Evolutionary conservation across 2,888 invertebrate genomes (phyloP), one percentile per base, ranked within the genome.

Genomic region (Onchidella celtica): DNA sequence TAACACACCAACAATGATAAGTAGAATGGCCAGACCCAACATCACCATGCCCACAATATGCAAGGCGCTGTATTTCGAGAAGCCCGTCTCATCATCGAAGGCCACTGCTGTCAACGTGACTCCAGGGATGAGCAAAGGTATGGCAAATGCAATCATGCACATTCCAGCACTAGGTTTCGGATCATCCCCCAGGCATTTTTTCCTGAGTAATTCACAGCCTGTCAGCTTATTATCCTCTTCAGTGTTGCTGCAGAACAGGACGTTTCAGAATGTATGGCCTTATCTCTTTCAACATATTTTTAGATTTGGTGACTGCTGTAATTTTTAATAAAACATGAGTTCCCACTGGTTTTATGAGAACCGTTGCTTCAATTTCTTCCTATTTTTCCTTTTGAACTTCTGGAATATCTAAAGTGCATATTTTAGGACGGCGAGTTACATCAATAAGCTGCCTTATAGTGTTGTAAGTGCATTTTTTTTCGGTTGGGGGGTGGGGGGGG

Each of bases 81-180:
- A 85, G 0, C 85, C 85, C 1, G 84, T 83, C 63, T 85, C 84
- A 59, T 87, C 86, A 29, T 82, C 75, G 61, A 87, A 86, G 21
- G 84, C 87, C 27, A 88, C 88, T 14, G 86, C 76, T 4, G 88
- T 87, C 9, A 88, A 79, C 14, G 87, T 87, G 36, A 87, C 32
- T 1, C 88, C 88, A 1, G 88, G 88, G 9, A 88, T 74, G 21
- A 86, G 81, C 36, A 88, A 78, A 0, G 88, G 88, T 21, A 88
- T 77, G 11, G 86, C 84, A 69, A 88, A 88, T n/a, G 83, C 86
- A 27, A 88, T 83, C 84, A 88, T 80, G 75, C 87, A 87, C 3
- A 86, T 87, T 3, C 87, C 87, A 69, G 86, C 24, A 65, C 81
- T 72, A 1, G 81, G 66, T 55, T 84, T 83, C 29, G 83, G 75